A percentile compares a stretch with the other conserved stretches of the same genome.
Evolutionary conservation across 2,797 vertebrate genomes (phyloP).

Genomic region (Sparidentex hasta): DNA sequence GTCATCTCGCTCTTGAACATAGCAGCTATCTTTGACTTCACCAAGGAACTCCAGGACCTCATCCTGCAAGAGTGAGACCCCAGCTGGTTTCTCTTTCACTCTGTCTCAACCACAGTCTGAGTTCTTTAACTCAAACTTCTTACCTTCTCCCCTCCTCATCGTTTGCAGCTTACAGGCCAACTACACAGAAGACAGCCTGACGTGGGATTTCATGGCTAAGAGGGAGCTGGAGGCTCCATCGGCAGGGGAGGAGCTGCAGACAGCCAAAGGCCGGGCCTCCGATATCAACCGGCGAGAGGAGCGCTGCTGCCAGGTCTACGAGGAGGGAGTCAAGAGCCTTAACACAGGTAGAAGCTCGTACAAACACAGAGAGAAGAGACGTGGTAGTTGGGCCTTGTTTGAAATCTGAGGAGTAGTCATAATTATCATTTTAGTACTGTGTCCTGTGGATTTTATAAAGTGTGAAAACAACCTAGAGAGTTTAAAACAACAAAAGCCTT

Average conservation of each 20-base stretch:
- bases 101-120: background rate
- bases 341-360: constrained; percentile 85
- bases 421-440: background rate
- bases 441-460: background rate
- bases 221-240: constrained; percentile 87
- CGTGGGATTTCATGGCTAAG: constrained; percentile 95
- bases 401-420: background rate
- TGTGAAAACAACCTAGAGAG: background rate
- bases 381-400: background rate
- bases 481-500: background rate
- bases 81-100: background rate
- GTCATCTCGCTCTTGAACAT: constrained; percentile 90
- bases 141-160: background rate
- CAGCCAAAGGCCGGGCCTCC: constrained; percentile 85
- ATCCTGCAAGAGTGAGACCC: constrained; percentile 92
- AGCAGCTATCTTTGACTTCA: constrained; percentile 93
- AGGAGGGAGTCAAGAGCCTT: constrained; percentile 89
- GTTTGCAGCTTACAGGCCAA: constrained; percentile 87
- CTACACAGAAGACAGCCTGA: constrained; percentile 87
- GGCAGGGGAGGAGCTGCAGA: constrained; percentile 75
- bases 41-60: constrained; percentile 90
- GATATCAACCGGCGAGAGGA: constrained; percentile 88
- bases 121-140: background rate
- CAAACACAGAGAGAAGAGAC: background rate
- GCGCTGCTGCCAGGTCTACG: constrained; percentile 91